phyloP scores from a whole-genome alignment of 1,140 invertebrate species.

The Pinna nobilis region DNA sequence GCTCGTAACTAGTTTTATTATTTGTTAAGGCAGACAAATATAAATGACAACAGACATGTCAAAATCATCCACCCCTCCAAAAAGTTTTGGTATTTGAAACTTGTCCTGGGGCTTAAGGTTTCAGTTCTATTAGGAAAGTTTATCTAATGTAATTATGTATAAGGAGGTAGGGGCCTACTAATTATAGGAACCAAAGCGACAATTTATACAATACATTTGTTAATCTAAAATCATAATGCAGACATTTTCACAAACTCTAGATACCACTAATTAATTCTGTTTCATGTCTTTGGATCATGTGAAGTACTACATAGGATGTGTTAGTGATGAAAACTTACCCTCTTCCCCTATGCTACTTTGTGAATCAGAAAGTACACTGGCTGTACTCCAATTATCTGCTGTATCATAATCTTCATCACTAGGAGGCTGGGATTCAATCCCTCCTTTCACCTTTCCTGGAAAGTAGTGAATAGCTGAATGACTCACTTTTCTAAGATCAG shows the following conservation, averaged over 20 bases:
- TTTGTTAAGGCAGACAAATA: no score
- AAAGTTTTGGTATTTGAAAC: no score
- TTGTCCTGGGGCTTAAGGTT: no score
- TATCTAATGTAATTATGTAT: neutral
- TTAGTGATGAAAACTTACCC: slow-evolving; percentile 40
- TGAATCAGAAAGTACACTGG: slow-evolving; percentile 62
- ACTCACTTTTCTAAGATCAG: neutral
- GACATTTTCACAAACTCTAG: neutral
- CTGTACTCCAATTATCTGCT: slow-evolving; percentile 65
- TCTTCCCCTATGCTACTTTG: slow-evolving; percentile 50
- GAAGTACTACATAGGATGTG: neutral
- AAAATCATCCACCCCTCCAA: no score
- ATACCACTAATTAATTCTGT: neutral
- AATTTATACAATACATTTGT: neutral
- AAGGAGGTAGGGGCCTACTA: neutral
- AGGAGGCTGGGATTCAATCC: slow-evolving; percentile 50
- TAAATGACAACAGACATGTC: no score
- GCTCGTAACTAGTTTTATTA: no score
- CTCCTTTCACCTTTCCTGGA: slow-evolving; percentile 50
- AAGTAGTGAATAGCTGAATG: neutral
- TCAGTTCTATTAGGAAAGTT: no score
- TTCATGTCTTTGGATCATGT: neutral
- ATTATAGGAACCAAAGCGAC: neutral
- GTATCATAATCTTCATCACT: slow-evolving; percentile 68
- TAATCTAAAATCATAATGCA: neutral